Evolutionary conservation across 2,888 invertebrate species (phyloP).

Genomic region (Choreutis nemorana): DNA sequence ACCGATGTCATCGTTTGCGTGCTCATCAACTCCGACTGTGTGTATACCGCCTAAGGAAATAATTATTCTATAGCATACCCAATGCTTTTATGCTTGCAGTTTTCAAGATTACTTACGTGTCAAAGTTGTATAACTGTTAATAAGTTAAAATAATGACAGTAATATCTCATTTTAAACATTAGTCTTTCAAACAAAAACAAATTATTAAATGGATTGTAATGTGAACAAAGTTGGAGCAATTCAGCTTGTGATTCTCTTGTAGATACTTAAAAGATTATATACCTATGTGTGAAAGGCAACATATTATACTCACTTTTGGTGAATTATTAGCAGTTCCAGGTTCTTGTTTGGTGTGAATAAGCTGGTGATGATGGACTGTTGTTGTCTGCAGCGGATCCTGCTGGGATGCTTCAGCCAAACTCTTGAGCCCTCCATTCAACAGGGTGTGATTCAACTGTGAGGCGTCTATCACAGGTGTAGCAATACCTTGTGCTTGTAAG

Average conservation of each 20-base stretch:
- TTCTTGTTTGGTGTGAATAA: constrained; percentile 64
- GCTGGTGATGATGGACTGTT: constrained; percentile 47
- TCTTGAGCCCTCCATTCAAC: constrained; percentile 49
- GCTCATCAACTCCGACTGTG: constrained; percentile 47
- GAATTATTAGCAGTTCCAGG: constrained; percentile 68
- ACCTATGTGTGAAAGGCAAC: too few relatives aligned
- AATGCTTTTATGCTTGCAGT: too few relatives aligned
- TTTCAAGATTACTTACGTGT: constrained; percentile 1
- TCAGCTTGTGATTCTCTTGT: too few relatives aligned
- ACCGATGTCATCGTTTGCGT: constrained; percentile 35
- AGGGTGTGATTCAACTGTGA: constrained; percentile 53
- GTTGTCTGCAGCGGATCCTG: constrained; percentile 40
- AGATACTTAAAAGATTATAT: too few relatives aligned
- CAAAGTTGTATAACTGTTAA: background rate
- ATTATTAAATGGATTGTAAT: background rate
- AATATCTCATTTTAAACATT: constrained; percentile 5
- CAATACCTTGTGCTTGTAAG: constrained; percentile 69
- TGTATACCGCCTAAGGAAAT: constrained; percentile 43
- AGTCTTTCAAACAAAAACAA: constrained; percentile 1
- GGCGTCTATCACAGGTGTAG: constrained; percentile 55
- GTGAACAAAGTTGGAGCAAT: too few relatives aligned
- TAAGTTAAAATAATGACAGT: background rate
- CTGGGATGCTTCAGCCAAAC: constrained; percentile 41
- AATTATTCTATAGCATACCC: constrained; percentile 16
- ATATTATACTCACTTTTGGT: constrained; percentile 50